Percentiles rank a stretch among this genome's conserved stretches.
These are phyloP conservation scores for Pseudobourletiella spinata DNA, from an alignment of 1,140 invertebrate species.

Conservation along the genomic window DNA sequence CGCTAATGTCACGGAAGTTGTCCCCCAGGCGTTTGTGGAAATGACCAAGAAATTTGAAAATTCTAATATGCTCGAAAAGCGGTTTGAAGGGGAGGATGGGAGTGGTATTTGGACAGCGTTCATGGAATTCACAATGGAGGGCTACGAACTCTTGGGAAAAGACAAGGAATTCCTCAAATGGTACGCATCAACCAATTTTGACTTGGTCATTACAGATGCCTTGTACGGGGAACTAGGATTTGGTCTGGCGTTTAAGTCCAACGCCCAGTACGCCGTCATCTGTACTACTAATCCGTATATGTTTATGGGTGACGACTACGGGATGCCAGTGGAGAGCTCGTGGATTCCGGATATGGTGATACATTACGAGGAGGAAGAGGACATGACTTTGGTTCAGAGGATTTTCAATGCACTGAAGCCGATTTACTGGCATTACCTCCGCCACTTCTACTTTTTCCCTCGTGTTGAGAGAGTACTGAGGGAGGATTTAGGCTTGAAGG, in stretches of 20 bases:
- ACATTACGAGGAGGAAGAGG: neutral
- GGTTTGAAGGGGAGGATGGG: no score
- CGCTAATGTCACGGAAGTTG: slow-evolving; percentile 16
- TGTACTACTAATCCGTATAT: neutral
- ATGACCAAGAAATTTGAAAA: neutral
- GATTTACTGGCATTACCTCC: slow-evolving; percentile 4
- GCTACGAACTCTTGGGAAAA: neutral
- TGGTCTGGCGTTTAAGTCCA: slow-evolving; percentile 23
- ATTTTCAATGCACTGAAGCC: slow-evolving; percentile 6
- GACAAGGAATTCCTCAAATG: neutral
- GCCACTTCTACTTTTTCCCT: neutral
- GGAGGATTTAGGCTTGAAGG: neutral
- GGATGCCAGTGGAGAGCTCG: slow-evolving; percentile 7
- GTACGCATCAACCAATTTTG: slow-evolving; percentile 22
- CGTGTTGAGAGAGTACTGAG: slow-evolving; percentile 5
- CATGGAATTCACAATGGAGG: neutral
- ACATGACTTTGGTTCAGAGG: slow-evolving; percentile 12
- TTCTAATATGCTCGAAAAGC: neutral
- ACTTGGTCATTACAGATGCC: slow-evolving; percentile 38
- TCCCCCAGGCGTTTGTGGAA: slow-evolving; percentile 4
- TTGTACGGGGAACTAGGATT: slow-evolving; percentile 36
- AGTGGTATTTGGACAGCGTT: neutral
- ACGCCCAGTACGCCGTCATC: slow-evolving; percentile 9
- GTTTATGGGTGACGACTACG: slow-evolving; percentile 6
- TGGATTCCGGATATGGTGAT: slow-evolving; percentile 16